These are phyloP conservation scores for Diorhabda elongata DNA, from an alignment of 1,140 invertebrate species.

Conservation along the genomic window DNA sequence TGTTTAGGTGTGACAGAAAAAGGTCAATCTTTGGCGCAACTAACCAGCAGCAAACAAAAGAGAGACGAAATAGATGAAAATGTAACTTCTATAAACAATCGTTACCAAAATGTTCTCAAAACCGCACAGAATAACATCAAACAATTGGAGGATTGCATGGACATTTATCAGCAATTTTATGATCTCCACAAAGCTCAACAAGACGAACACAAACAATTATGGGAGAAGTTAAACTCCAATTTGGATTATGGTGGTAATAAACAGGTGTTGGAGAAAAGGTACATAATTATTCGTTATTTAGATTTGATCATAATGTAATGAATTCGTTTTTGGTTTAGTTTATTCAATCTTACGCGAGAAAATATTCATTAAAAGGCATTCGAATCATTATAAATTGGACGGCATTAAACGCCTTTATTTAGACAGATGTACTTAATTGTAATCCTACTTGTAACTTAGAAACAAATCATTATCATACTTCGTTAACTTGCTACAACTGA, in stretches of 20 bases:
- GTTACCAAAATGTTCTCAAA: slow-evolving; percentile 69
- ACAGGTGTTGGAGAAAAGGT: slow-evolving; percentile 63
- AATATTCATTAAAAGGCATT: too few relatives aligned
- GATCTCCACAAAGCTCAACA: slow-evolving; percentile 80
- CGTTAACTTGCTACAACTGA: too few relatives aligned
- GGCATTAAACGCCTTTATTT: too few relatives aligned
- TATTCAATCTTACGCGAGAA: too few relatives aligned
- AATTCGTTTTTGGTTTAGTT: too few relatives aligned
- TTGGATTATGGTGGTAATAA: slow-evolving; percentile 82
- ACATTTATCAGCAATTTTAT: slow-evolving; percentile 77
- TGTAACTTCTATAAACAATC: slow-evolving; percentile 63
- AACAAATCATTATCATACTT: too few relatives aligned
- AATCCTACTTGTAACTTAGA: too few relatives aligned
- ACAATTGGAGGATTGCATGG: slow-evolving; percentile 69
- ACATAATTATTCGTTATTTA: neutral
- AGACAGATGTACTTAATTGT: too few relatives aligned
- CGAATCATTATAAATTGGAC: too few relatives aligned
- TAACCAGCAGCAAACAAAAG: slow-evolving; percentile 59
- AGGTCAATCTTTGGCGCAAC: slow-evolving; percentile 63
- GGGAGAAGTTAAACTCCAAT: slow-evolving; percentile 73
- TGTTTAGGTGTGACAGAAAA: slow-evolving; percentile 69
- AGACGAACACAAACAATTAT: slow-evolving; percentile 83
- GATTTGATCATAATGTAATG: neutral
- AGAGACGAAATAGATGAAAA: slow-evolving; percentile 61
- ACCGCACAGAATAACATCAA: slow-evolving; percentile 60